Evolutionary conservation across 2,888 invertebrate genomes (phyloP), one percentile per base, ranked within the genome.

Genomic region (Trichacis sp.): DNA sequence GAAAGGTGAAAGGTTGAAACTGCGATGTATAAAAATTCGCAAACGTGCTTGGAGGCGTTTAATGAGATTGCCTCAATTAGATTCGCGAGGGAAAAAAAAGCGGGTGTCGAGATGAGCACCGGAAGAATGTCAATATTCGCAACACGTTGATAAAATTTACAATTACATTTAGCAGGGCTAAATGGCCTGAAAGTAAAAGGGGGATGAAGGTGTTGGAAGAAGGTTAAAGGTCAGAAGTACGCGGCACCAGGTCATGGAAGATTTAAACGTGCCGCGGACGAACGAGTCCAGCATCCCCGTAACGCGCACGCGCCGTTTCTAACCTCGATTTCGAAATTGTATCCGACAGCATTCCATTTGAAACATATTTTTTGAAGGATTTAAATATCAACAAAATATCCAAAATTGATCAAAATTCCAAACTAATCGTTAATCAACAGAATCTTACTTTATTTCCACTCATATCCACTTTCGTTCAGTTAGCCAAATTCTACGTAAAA

Each of bases 161-260:
- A 19, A 17, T 30, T 18, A 9, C 20, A 30, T 18, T 14, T 33
- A 46, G 43, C 20, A 33, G 33, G n/a, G 49, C 9, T 38, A 40
- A 29, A 19, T 36, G 58, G 24, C 17, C 30, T 8, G 36, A 30
- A 43, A 9, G 14, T 11, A 9, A 36, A 30, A 30, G 43, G 17
- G 45, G 30, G 36, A 11, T 30, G 54, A 33, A 36, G 15, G 43
- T 43, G 43, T 43, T 18, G 36, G 64, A 59, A 59, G 65, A 73
- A 74, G 70, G 72, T 74, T 68, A 76, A 72, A 77, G 77, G 74
- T 77, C 70, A 69, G 54, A 64, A 68, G 71, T 73, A 59, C 72
- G 69, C n/a, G n/a, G n/a, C n/a, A n/a, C 71, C 63, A 60, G 73
- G 73, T 75, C 73, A 74, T 57, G 56, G 43, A 50, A 62, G 64